phyloP scores from a whole-genome alignment of 2,113 vertebrate genomes.

The Oreochromis niloticus region DNA sequence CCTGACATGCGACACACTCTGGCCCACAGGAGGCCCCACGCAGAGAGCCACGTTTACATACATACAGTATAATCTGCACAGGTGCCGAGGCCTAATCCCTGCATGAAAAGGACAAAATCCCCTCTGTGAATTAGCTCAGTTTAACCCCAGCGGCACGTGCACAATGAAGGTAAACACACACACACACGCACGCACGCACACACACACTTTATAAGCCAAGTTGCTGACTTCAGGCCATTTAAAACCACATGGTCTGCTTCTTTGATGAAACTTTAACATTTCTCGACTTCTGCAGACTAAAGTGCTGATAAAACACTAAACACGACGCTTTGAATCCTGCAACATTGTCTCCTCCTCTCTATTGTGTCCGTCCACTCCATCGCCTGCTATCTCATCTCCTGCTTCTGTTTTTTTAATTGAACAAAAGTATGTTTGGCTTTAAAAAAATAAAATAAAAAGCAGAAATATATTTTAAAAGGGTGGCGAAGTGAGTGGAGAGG shows the following conservation, averaged over 20 bases:
- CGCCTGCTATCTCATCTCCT: not conserved
- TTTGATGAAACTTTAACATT: not conserved
- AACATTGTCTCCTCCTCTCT: not conserved
- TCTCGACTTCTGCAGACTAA: not conserved
- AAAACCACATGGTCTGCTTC: not conserved
- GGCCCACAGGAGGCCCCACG: not conserved
- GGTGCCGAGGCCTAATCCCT: constrained; percentile 42
- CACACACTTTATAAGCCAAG: not conserved
- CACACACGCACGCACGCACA: not conserved
- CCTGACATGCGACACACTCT: not conserved
- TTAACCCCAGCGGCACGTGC: constrained; percentile 31
- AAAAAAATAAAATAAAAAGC: not conserved
- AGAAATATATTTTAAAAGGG: not conserved
- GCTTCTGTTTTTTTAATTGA: not conserved
- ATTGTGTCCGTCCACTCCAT: not conserved
- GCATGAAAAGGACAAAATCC: constrained; percentile 46
- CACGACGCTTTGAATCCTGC: not conserved
- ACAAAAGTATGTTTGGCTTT: not conserved
- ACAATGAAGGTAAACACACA: constrained; percentile 2
- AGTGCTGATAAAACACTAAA: not conserved
- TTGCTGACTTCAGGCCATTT: not conserved
- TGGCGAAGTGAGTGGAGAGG: accelerated
- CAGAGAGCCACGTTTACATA: constrained; percentile 7
- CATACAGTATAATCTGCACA: constrained; percentile 30
- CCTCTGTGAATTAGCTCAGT: constrained; percentile 42